Evolutionary conservation across 1,140 invertebrate genomes (phyloP).

Genomic region (Bicyclus anynana): DNA sequence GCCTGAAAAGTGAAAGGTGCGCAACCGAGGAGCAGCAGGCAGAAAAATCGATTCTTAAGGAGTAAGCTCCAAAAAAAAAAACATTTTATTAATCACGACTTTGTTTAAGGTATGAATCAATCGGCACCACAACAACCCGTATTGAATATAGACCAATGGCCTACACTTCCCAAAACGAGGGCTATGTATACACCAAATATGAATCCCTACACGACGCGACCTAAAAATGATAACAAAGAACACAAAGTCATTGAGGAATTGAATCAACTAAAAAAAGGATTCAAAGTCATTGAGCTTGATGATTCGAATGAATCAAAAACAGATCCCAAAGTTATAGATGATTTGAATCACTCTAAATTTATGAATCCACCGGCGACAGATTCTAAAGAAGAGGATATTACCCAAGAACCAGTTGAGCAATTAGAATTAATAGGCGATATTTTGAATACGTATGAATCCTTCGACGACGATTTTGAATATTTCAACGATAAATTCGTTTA

Average conservation of each 20-base stretch:
- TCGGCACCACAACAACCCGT: background rate
- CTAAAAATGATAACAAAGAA: background rate
- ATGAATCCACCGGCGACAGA: background rate
- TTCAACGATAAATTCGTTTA: conserved; percentile 23
- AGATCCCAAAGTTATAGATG: background rate
- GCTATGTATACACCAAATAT: background rate
- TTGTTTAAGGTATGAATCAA: background rate
- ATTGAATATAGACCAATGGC: background rate
- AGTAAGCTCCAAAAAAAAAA: too few relatives aligned
- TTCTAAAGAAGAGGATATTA: background rate
- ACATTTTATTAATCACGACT: too few relatives aligned
- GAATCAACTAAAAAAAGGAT: background rate
- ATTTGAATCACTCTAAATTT: too few relatives aligned
- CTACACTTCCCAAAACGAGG: background rate
- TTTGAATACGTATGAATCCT: background rate
- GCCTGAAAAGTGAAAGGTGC: too few relatives aligned
- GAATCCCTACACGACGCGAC: too few relatives aligned
- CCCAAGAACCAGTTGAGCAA: background rate
- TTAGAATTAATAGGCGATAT: background rate
- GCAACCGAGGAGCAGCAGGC: too few relatives aligned
- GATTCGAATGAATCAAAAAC: background rate
- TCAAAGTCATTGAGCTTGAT: background rate
- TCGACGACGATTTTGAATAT: background rate
- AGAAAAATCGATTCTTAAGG: too few relatives aligned
- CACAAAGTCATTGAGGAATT: background rate